Evolutionary conservation across 2,797 vertebrate genomes (phyloP).

Genomic region (Falco columbarius): DNA sequence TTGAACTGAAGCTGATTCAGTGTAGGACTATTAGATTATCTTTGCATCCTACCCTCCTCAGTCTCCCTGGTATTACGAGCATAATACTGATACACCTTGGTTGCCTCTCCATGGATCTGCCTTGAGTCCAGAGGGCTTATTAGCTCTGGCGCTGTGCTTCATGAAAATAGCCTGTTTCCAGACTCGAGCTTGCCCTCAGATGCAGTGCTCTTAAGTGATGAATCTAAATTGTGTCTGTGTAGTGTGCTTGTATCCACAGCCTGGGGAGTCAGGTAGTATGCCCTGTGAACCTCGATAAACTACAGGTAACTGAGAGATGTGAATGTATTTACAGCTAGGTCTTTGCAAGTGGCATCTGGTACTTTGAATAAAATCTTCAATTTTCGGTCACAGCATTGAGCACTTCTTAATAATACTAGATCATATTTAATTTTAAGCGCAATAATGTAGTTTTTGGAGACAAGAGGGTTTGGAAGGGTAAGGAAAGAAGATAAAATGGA

Average conservation of each 20-base stretch:
- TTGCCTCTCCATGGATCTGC: neutral
- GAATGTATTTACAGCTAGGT: neutral
- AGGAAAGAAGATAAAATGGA: neutral
- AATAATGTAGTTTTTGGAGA: neutral
- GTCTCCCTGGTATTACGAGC: neutral
- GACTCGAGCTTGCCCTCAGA: neutral
- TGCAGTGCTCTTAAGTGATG: neutral
- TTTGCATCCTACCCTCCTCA: neutral
- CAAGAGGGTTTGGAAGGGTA: neutral
- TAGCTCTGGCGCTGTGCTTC: neutral
- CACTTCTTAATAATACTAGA: neutral
- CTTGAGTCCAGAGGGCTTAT: neutral
- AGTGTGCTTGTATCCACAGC: neutral
- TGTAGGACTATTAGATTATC: neutral
- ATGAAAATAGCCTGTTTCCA: neutral
- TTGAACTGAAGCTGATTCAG: conserved; percentile 1
- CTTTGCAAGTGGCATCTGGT: neutral
- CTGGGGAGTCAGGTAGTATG: neutral
- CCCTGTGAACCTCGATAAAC: neutral
- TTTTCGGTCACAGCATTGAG: neutral
- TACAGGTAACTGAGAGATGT: neutral
- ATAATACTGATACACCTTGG: neutral
- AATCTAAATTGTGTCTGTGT: neutral
- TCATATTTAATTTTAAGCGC: neutral
- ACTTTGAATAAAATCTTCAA: neutral